Percentiles rank a stretch among this genome's conserved stretches.
These are phyloP conservation scores for Sesamia inferens DNA, from an alignment of 2,888 invertebrate genomes.

Conservation along the genomic window DNA sequence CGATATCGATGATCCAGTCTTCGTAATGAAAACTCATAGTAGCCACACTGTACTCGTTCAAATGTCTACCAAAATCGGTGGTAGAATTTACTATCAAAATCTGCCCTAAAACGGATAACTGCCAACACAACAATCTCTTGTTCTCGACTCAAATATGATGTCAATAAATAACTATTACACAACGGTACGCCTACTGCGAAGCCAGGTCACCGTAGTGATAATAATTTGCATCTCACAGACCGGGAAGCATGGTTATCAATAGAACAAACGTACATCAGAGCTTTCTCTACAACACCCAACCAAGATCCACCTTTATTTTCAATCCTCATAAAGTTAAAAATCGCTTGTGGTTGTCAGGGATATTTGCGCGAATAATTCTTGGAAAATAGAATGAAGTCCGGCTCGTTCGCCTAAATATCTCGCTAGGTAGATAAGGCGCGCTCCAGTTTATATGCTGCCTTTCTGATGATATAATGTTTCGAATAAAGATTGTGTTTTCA, in stretches of 20 bases:
- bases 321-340: neutral
- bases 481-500: slow-evolving; percentile 23
- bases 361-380: slow-evolving; percentile 58
- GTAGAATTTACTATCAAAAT: slow-evolving; percentile 13
- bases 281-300: slow-evolving; percentile 74
- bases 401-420: slow-evolving; percentile 58
- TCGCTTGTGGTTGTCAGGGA: neutral
- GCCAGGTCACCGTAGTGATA: slow-evolving; percentile 80
- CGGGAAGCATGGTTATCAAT: slow-evolving; percentile 86
- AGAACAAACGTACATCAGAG: slow-evolving; percentile 78
- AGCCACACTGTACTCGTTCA: neutral
- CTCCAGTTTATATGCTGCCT: slow-evolving; percentile 35
- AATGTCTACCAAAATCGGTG: neutral
- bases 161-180: slow-evolving; percentile 79
- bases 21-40: no score
- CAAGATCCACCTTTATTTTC: neutral
- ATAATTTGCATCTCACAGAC: slow-evolving; percentile 83
- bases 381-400: slow-evolving; percentile 58
- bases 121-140: slow-evolving; percentile 39
- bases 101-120: slow-evolving; percentile 22
- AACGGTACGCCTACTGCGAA: slow-evolving; percentile 78
- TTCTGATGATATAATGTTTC: slow-evolving; percentile 56
- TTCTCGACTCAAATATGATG: slow-evolving; percentile 55
- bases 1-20: no score
- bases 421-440: slow-evolving; percentile 42